Conservation (phyloP, 1,140 invertebrate species). For the Brachionus angularis region DNA sequence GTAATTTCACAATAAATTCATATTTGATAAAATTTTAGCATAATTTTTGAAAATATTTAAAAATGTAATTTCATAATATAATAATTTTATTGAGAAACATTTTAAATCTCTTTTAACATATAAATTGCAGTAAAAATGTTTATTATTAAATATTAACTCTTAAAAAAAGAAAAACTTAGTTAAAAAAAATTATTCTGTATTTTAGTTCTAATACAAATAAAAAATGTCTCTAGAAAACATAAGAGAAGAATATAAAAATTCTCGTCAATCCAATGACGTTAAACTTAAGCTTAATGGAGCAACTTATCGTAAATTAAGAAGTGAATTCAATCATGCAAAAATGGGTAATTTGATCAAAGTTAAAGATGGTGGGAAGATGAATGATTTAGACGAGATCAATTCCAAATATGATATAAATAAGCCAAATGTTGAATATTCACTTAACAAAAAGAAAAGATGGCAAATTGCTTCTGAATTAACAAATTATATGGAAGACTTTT, state of each 20-base stretch:
- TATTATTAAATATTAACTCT: too few relatives aligned
- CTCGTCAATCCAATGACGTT: constrained; percentile 1
- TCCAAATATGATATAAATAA: constrained; percentile 3
- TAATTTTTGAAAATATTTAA: too few relatives aligned
- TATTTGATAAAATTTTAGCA: too few relatives aligned
- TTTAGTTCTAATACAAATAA: too few relatives aligned
- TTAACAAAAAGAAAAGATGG: constrained; percentile 38
- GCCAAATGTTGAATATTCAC: neutral
- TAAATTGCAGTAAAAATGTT: too few relatives aligned
- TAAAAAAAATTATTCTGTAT: too few relatives aligned
- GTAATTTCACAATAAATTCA: too few relatives aligned
- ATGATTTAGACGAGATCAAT: constrained; percentile 10
- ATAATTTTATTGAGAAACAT: too few relatives aligned
- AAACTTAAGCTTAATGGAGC: constrained; percentile 12
- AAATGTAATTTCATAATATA: too few relatives aligned
- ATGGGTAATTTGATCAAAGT: neutral
- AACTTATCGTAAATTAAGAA: constrained; percentile 8
- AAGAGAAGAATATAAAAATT: constrained; percentile 6
- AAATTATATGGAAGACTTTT: neutral
- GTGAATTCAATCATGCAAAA: constrained; percentile 1
- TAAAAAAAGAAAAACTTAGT: too few relatives aligned
- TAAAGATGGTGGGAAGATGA: constrained; percentile 6
- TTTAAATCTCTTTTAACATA: too few relatives aligned
- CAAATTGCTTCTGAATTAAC: constrained; percentile 1
- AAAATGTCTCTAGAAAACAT: neutral